A percentile compares a stretch with the other conserved stretches of the same genome.
These are phyloP conservation scores for Chrysolina haemoptera DNA, from an alignment of 2,888 invertebrate genomes.

Conservation along the genomic window DNA sequence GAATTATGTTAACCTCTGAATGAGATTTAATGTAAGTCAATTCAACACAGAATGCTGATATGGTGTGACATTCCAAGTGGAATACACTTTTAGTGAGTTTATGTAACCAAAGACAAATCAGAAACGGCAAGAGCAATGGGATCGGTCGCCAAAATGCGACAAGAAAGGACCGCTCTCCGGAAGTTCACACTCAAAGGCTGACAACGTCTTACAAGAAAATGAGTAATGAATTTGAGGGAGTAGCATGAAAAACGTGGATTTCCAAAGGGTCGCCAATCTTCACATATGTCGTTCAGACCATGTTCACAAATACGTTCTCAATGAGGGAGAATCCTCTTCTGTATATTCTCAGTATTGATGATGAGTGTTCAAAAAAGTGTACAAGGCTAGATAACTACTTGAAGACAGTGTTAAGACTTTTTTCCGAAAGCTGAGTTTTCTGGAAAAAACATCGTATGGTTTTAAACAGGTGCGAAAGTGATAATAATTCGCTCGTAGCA, in stretches of 20 bases:
- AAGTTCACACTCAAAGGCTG: slow-evolving; percentile 16
- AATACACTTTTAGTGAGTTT: slow-evolving; percentile 12
- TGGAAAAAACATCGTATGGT: no score
- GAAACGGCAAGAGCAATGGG: background rate
- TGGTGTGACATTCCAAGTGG: slow-evolving; percentile 14
- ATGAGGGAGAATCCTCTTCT: background rate
- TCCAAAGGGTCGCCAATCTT: background rate
- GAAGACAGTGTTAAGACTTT: no score
- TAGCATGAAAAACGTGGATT: background rate
- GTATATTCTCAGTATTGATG: background rate
- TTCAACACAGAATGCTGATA: slow-evolving; percentile 2
- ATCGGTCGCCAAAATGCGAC: slow-evolving; percentile 5
- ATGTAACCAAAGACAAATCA: background rate
- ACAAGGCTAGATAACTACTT: no score
- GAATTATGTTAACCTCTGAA: background rate
- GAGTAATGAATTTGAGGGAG: background rate
- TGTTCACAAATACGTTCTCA: background rate
- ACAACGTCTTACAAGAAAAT: slow-evolving; percentile 17
- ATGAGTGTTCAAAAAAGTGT: background rate
- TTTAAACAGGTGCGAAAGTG: no score
- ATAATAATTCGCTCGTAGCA: no score
- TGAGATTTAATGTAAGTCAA: background rate
- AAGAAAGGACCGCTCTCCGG: slow-evolving; percentile 8
- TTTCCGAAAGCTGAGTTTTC: no score
- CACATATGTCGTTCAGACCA: background rate